phyloP scores from a whole-genome alignment of 2,113 vertebrate genomes.

The Archocentrus centrarchus region DNA sequence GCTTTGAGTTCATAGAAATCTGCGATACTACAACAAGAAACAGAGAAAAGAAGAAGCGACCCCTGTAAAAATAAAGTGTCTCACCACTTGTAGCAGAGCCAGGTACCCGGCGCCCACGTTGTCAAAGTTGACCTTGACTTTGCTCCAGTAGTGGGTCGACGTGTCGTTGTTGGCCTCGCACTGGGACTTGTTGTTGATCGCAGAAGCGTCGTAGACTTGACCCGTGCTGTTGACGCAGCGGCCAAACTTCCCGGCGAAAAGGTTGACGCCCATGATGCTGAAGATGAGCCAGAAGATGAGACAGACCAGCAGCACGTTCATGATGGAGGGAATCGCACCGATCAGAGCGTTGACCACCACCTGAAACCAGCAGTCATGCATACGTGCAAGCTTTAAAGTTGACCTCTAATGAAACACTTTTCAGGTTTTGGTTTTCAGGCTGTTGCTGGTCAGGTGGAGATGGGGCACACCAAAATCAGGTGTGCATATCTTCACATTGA shows the following conservation, averaged over 20 bases:
- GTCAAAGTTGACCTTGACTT: constrained; percentile 98
- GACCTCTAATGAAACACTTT: background rate
- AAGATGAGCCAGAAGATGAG: constrained; percentile 99
- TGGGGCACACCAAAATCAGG: background rate
- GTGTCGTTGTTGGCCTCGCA: constrained; percentile 85
- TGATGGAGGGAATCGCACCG: constrained; percentile 98
- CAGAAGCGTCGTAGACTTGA: constrained; percentile 80
- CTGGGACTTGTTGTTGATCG: constrained; percentile 91
- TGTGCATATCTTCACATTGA: background rate
- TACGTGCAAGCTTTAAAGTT: background rate
- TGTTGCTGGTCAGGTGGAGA: background rate
- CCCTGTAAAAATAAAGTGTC: rapidly evolving
- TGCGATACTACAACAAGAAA: background rate
- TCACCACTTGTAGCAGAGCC: constrained; percentile 97
- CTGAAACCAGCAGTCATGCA: constrained; percentile 65
- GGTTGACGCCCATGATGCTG: constrained; percentile 99
- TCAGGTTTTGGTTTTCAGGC: background rate
- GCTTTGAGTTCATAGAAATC: background rate
- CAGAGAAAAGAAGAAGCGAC: background rate
- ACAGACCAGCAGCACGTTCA: constrained; percentile 98
- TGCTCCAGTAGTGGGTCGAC: constrained; percentile 90
- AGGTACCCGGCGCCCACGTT: constrained; percentile 97
- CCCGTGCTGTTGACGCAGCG: constrained; percentile 91
- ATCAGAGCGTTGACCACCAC: constrained; percentile 98
- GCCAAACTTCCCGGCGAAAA: constrained; percentile 97